These are phyloP conservation scores for Julus scanicus DNA, from an alignment of 2,888 invertebrate genomes.

Conservation along the genomic window DNA sequence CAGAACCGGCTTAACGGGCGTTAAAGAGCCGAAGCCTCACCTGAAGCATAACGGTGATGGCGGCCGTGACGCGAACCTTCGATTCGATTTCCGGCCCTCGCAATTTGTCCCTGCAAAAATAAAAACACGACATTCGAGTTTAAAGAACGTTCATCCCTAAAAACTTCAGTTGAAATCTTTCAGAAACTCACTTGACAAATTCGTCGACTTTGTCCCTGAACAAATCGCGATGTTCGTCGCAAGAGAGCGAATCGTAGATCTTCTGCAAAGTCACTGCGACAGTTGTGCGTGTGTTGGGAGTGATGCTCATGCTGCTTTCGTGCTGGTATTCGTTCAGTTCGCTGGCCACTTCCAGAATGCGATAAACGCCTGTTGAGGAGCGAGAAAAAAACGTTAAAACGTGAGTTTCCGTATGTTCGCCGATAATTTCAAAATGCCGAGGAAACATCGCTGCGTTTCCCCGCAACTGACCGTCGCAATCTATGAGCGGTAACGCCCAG, in stretches of 20 bases:
- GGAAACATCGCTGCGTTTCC: neutral
- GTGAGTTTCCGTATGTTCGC: too few species aligned
- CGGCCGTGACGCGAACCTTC: conserved; percentile 83
- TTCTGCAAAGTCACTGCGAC: conserved; percentile 89
- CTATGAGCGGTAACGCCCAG: conserved; percentile 91
- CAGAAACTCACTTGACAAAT: conserved; percentile 74
- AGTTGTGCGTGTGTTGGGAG: conserved; percentile 87
- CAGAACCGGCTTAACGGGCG: neutral
- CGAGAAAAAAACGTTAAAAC: neutral
- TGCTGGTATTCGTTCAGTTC: conserved; percentile 93
- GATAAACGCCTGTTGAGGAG: conserved; percentile 68
- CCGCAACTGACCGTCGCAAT: conserved; percentile 67
- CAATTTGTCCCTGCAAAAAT: conserved; percentile 74
- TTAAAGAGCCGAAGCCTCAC: conserved; percentile 58
- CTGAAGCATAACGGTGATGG: conserved; percentile 85
- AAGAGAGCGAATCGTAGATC: conserved; percentile 75
- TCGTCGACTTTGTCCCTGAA: conserved; percentile 84
- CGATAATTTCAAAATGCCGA: too few species aligned
- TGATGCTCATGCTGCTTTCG: conserved; percentile 90
- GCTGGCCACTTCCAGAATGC: conserved; percentile 90
- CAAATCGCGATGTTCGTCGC: conserved; percentile 79
- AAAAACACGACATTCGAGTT: conserved; percentile 44
- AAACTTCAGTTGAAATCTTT: neutral
- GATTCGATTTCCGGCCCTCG: conserved; percentile 88
- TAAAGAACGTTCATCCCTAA: neutral